phyloP scores from a whole-genome alignment of 1,140 invertebrate genomes.

The Plutomurus gul region DNA sequence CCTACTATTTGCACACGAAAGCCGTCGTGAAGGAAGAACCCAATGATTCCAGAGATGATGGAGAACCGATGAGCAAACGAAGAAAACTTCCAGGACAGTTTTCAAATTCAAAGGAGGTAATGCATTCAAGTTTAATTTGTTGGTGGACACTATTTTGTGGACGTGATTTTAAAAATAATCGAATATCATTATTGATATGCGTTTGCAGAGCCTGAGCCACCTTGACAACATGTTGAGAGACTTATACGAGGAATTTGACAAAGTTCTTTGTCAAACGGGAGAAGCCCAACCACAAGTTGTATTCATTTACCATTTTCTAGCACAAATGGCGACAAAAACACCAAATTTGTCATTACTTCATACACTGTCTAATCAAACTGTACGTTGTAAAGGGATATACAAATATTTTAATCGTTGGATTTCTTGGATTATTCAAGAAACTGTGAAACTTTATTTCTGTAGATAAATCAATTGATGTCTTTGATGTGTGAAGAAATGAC shows the following conservation, averaged over 20 bases:
- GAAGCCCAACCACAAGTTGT: slow-evolving; percentile 36
- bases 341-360: slow-evolving; percentile 39
- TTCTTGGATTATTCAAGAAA: background rate
- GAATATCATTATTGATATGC: background rate
- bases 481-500: slow-evolving; percentile 44
- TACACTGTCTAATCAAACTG: slow-evolving; percentile 35
- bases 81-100: background rate
- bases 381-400: slow-evolving; percentile 3
- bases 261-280: background rate
- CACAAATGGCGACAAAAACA: slow-evolving; percentile 44
- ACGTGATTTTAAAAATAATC: background rate
- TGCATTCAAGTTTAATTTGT: background rate
- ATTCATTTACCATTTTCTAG: slow-evolving; percentile 44
- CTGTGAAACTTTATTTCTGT: background rate
- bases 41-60: slow-evolving; percentile 1
- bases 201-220: background rate
- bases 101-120: background rate
- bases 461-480: slow-evolving; percentile 45
- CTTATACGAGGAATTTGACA: slow-evolving; percentile 43
- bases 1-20: slow-evolving; percentile 43
- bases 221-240: slow-evolving; percentile 42
- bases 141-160: background rate
- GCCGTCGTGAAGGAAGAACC: slow-evolving; percentile 24
- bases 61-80: slow-evolving; percentile 41
- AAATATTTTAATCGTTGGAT: background rate